Base-by-base conservation (phyloP, 2,113 vertebrate species). In the Mobula hypostoma region DNA sequence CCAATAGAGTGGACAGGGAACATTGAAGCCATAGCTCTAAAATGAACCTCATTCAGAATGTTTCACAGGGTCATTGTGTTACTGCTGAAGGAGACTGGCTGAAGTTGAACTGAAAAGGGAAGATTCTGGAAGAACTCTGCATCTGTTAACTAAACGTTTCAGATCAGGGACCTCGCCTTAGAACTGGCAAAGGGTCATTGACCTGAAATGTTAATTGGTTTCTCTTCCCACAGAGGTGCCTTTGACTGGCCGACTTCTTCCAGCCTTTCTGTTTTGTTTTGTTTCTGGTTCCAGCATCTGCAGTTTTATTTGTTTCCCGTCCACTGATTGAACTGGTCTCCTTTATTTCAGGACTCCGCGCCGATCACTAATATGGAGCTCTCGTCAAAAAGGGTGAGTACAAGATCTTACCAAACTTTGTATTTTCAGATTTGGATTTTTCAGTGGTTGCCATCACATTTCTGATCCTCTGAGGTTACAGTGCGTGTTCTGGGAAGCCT, bases 341-440 rank as follows among this genome's bases (percentile, higher is more conserved):
- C 94, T 93, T 95, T 94, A 94, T 94, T 83, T 3, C 96, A 99
- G 99, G 97, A 99, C 0, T 96, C 97, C 0, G 97, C 98, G 0
- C 96, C 98, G 2, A 96, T 99, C 95, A 97, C 96, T 95, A 98
- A 98, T 96, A 98, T 99, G 97, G 98, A 99, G 95, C 97, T 99
- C 95, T 99, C 99, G 63, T 99, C 98, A 76, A 99, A 99, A 94
- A 96, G 99, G 96, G 99, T 99, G 97, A 96, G 96, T 95, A 78
- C 94, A 94, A 36, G 61, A 79, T 6, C 12, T 32, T 27, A 27
- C 9, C 5, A 36, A 40, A 24, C 27, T 5, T 66, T 7, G 72
- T 76, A 74, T 74, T 74, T 48, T 48, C 8, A 76, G 66, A 12
- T 2, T 56, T 2, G 48, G 36, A 21, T 21, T 40, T 40, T 12